A percentile compares a stretch with the other conserved stretches of the same genome.
Conservation (phyloP, 2,113 vertebrate species). For the Malurus elegans region DNA sequence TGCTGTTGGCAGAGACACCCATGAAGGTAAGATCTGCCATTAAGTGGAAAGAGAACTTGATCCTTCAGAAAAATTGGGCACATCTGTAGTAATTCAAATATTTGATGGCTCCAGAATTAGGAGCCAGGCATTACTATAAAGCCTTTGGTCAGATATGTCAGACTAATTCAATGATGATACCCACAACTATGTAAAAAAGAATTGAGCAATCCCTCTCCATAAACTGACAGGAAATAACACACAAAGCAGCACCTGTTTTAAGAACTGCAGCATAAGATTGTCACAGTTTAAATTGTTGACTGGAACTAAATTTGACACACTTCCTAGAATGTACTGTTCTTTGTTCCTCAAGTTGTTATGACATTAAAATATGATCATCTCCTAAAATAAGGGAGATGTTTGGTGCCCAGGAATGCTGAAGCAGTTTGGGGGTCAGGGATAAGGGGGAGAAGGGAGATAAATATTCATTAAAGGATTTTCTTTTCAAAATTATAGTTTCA, state of each 20-base stretch:
- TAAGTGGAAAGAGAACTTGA: background rate
- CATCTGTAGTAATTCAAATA: background rate
- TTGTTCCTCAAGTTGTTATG: conserved; percentile 64
- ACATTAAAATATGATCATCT: conserved; percentile 55
- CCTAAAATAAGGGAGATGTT: conserved; percentile 53
- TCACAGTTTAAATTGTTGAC: conserved; percentile 42
- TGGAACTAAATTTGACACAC: background rate
- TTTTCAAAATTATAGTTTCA: conserved; percentile 60
- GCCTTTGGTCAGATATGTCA: background rate
- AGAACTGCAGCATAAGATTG: background rate
- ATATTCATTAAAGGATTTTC: conserved; percentile 62
- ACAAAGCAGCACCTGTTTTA: background rate
- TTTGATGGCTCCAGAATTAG: background rate
- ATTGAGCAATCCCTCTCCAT: background rate
- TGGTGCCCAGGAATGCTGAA: conserved; percentile 65
- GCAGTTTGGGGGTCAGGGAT: background rate
- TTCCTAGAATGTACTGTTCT: conserved; percentile 46
- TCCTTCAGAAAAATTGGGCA: background rate
- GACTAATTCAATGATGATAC: background rate
- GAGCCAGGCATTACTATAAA: background rate
- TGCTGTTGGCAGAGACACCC: background rate
- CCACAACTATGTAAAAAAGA: background rate
- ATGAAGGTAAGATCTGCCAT: background rate
- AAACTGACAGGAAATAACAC: background rate
- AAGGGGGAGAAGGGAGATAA: background rate